These are phyloP conservation scores for Thermophis baileyi DNA, from an alignment of 2,113 vertebrate species.

Conservation along the genomic window DNA sequence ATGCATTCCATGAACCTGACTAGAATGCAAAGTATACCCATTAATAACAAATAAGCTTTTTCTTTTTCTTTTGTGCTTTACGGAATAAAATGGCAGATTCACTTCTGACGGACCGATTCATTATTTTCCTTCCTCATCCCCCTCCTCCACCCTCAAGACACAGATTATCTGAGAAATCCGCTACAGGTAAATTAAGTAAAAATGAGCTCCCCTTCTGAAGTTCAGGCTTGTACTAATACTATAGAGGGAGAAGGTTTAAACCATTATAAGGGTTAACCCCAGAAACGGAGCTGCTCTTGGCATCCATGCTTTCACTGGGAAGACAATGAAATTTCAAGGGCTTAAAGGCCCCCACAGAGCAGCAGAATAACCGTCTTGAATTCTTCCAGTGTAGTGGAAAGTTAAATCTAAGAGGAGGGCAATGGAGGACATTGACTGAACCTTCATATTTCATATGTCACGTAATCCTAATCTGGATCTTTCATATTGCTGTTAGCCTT, in stretches of 20 bases:
- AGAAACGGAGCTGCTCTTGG: no score
- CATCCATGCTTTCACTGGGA: neutral
- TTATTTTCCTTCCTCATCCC: slow-evolving; percentile 39
- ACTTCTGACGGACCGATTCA: slow-evolving; percentile 48
- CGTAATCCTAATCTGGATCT: neutral
- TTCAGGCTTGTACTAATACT: no score
- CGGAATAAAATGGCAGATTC: neutral
- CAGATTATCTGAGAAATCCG: neutral
- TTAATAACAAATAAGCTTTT: slow-evolving; percentile 45
- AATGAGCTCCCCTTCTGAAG: neutral
- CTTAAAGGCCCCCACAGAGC: neutral
- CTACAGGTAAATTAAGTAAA: neutral
- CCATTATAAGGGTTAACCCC: neutral
- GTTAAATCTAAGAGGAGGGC: neutral
- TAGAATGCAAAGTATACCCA: slow-evolving; percentile 56
- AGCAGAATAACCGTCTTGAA: neutral
- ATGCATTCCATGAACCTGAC: slow-evolving; percentile 46
- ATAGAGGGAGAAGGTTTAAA: neutral
- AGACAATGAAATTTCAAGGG: neutral
- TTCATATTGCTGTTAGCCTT: neutral
- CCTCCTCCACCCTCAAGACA: neutral
- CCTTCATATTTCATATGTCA: neutral
- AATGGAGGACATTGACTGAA: neutral
- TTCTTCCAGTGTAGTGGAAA: neutral
- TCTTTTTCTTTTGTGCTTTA: neutral